Evolutionary conservation across 2,888 invertebrate species (phyloP).

Genomic region (Pocota personata): DNA sequence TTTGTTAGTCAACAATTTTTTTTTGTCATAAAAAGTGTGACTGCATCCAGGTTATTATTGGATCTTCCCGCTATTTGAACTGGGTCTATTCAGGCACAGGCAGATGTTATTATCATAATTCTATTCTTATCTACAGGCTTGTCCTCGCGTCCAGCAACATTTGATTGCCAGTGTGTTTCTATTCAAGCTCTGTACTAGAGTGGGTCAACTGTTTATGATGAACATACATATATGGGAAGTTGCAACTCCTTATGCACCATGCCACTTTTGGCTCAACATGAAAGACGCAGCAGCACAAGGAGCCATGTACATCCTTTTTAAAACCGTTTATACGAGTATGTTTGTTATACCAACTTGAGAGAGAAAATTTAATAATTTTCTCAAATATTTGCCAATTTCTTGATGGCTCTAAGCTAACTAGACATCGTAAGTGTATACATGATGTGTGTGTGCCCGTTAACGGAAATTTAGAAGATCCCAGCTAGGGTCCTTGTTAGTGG

Average conservation of each 20-base stretch:
- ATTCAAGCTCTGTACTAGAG: conserved; percentile 4
- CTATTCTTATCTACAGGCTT: background rate
- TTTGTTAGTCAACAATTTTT: too few relatives aligned
- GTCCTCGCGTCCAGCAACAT: conserved; percentile 7
- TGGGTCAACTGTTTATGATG: conserved; percentile 47
- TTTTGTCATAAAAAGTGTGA: too few relatives aligned
- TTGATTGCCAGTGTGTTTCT: conserved; percentile 1
- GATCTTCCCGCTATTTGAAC: too few relatives aligned
- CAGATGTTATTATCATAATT: too few relatives aligned
- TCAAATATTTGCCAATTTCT: conserved; percentile 73
- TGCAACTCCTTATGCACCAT: conserved; percentile 14
- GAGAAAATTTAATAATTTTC: conserved; percentile 71
- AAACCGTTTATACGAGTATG: conserved; percentile 52
- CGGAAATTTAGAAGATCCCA: conserved; percentile 50
- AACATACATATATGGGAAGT: background rate
- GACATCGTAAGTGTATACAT: conserved; percentile 41
- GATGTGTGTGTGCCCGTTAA: conserved; percentile 42
- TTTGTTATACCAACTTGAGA: conserved; percentile 63
- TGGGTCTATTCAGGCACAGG: too few relatives aligned
- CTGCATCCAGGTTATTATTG: too few relatives aligned
- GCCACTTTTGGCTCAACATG: conserved; percentile 9
- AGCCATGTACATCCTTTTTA: conserved; percentile 19
- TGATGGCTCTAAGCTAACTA: conserved; percentile 71
- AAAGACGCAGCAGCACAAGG: conserved; percentile 8
- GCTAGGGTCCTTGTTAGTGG: conserved; percentile 1